Evolutionary conservation across 2,113 vertebrate genomes (phyloP), one percentile per base, ranked within the genome.

Genomic region (Antechinus flavipes): DNA sequence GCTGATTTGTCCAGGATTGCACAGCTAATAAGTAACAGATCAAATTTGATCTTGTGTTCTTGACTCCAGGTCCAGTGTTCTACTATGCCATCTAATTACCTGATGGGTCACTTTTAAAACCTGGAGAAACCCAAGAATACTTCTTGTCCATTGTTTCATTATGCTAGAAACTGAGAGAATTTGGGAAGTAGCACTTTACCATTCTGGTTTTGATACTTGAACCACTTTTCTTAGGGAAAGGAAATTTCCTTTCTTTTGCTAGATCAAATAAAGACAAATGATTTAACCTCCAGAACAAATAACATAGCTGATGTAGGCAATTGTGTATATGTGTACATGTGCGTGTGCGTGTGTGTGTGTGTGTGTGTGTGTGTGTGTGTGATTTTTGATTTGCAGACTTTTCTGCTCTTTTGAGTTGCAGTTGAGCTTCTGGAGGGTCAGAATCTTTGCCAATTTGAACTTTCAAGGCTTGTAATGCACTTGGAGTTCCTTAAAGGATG

Each of bases 141-240:
- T 47, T 54, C 1, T 92, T 54, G 93, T 52, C 52, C n/a, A 26
- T 53, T 89, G 56, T 50, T 96, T 96, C 91, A 47, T 93, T 93
- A 90, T 58, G 35, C 25, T 4, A 22, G 54, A 76, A 26, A n/a
- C 1, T 12, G 76, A 96, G 54, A 46, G 94, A 92, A 97, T 90
- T 35, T 53, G 30, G 50, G 9, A 25, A 53, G 10, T 42, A 50
- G 35, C n/a, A 49, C 16, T 42, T 95, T 92, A 24, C 16, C 93
- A 30, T 42, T 97, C 23, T 94, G 26, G 58, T 93, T 52, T 8
- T 93, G 93, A 97, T 96, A 90, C 52, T 91, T 52, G 49, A 35
- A 68, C 94, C 92, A 49, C 54, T 96, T 96, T 76, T 89, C 6
- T 27, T 46, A 52, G 95, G 55, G 96, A 91, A 94, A 56, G 93